These are phyloP conservation scores for Abscondita cerata DNA, from an alignment of 2,888 invertebrate genomes.

Conservation along the genomic window DNA sequence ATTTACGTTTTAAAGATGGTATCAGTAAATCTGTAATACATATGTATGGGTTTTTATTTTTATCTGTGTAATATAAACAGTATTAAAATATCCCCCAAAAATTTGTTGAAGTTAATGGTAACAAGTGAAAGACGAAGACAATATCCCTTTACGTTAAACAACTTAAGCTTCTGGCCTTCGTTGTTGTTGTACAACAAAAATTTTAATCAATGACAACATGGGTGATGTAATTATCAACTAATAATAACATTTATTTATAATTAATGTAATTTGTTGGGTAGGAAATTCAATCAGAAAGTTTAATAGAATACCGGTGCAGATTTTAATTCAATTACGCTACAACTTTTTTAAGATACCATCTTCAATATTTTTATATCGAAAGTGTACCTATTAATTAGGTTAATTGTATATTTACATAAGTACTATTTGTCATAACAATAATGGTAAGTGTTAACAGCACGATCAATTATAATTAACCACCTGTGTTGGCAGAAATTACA, in stretches of 20 bases:
- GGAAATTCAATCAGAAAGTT: constrained; percentile 7
- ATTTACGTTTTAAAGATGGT: constrained; percentile 30
- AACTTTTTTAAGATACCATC: background rate
- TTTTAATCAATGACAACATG: background rate
- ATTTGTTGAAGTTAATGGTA: constrained; percentile 20
- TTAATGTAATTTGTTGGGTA: constrained; percentile 7
- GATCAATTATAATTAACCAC: background rate
- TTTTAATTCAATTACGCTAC: constrained; percentile 19
- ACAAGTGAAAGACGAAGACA: constrained; percentile 11
- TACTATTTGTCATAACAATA: too few species aligned
- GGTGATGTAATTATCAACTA: constrained; percentile 8
- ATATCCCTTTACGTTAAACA: too few species aligned
- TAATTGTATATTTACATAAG: too few species aligned
- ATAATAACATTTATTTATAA: background rate
- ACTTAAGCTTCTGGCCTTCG: too few species aligned
- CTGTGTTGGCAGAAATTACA: background rate
- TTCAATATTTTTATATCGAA: too few species aligned
- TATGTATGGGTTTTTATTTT: constrained; percentile 29
- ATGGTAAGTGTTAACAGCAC: too few species aligned
- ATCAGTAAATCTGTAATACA: constrained; percentile 33
- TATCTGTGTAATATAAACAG: constrained; percentile 16
- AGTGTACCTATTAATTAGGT: too few species aligned
- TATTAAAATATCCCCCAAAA: constrained; percentile 24
- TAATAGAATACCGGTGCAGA: constrained; percentile 8
- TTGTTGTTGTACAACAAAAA: too few species aligned